Base-by-base conservation (phyloP, 2,888 invertebrate species). In the Ectemnius lituratus region DNA sequence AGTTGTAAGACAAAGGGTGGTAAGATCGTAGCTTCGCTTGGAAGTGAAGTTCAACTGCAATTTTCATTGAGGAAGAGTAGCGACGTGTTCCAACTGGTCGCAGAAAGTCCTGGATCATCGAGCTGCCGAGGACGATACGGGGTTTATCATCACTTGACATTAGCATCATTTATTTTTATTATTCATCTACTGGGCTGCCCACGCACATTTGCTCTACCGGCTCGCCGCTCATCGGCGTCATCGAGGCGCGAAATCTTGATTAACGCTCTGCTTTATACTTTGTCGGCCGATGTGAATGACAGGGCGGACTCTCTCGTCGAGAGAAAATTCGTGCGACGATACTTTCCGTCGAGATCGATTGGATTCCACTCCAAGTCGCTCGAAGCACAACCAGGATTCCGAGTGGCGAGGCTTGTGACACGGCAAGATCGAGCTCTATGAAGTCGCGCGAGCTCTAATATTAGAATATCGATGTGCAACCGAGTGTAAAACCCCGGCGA, bases 81-180 rank as follows among this genome's bases (percentile, higher is more conserved):
- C 37, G 37, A 37, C 37, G 4, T 11, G 4, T 11, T 37, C 5
- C 37, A 37, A 6, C 1, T 16, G n/a, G 16, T 52, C 52, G 52
- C 52, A 3, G 52, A 52, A 16, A 52, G n/a, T 16, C 52, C 52
- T n/a, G 52, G 14, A 16, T 16, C 4, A 14, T 52, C 52, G 52
- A 52, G 4, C 52, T 5, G 13, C 5, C 52, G n/a, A 52, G 16
- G 16, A 14, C 16, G 52, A 70, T 60, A 49, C 16, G 27, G 61
- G 76, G 3, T 23, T 23, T 23, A 23, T 23, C 2, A 75, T 76
- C 75, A 58, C 59, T n/a, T 76, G 76, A 76, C 76, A 71, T 76
- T 76, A 71, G 70, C 71, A 67, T 62, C 65, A 71, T 76, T 76
- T 76, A 76, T 76, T 76, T 76, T 76, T 37, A 62, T 72, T 66